Percentiles rank a stretch among this genome's conserved stretches.
phyloP scores from a whole-genome alignment of 2,888 invertebrate species.

The Ochropleura plecta region DNA sequence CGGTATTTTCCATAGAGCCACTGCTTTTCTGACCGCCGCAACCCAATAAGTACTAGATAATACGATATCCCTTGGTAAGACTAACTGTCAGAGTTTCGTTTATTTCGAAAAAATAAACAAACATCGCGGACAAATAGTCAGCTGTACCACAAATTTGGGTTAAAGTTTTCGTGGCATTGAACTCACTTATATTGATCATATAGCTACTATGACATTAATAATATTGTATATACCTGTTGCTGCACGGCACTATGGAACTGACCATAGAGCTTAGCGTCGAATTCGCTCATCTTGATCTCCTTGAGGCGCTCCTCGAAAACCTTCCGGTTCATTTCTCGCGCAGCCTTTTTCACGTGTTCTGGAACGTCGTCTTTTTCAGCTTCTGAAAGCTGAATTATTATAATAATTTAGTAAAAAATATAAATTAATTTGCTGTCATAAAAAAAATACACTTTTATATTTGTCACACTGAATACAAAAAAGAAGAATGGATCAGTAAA shows the following conservation, averaged over 20 bases:
- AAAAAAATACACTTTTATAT: too few relatives aligned
- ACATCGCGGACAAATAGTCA: background rate
- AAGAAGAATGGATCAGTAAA: too few relatives aligned
- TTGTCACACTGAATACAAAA: too few relatives aligned
- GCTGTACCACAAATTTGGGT: background rate
- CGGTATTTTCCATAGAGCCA: too few relatives aligned
- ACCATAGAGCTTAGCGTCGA: conserved; percentile 96
- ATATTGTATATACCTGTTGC: conserved; percentile 90
- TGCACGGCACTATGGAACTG: conserved; percentile 94
- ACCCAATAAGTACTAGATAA: too few relatives aligned
- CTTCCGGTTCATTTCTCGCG: conserved; percentile 97
- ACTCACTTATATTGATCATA: conserved; percentile 97
- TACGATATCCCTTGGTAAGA: too few relatives aligned
- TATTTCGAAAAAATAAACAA: too few relatives aligned
- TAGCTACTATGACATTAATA: background rate
- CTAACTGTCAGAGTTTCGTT: too few relatives aligned
- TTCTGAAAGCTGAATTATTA: conserved; percentile 92
- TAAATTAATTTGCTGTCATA: too few relatives aligned
- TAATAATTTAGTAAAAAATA: background rate
- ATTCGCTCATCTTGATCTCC: conserved; percentile 98
- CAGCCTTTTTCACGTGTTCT: conserved; percentile 96
- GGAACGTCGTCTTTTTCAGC: conserved; percentile 97
- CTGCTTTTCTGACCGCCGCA: too few relatives aligned
- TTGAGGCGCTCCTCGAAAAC: conserved; percentile 96
- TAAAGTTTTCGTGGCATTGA: conserved; percentile 92